Conservation (phyloP, 1,140 invertebrate genomes). For the Camponotus floridanus region DNA sequence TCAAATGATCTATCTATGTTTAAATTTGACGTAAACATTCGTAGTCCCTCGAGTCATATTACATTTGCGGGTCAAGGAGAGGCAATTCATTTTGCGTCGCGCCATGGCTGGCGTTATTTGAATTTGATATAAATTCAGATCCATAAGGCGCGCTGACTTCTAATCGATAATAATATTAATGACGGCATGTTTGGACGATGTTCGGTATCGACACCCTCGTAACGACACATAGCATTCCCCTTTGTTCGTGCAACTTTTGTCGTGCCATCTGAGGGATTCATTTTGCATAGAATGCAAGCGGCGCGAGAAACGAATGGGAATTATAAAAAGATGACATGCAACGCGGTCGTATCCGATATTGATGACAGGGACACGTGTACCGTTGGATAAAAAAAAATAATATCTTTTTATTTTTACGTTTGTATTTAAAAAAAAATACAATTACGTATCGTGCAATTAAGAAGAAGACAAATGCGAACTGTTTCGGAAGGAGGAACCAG, state of each 20-base stretch:
- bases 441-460: background rate
- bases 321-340: constrained; percentile 34
- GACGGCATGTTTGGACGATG: constrained; percentile 1
- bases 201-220: constrained; percentile 36
- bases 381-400: background rate
- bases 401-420: background rate
- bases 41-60: constrained; percentile 17
- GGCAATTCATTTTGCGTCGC: constrained; percentile 38
- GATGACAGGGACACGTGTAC: background rate
- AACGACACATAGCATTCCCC: constrained; percentile 40
- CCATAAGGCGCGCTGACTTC: background rate
- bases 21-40: constrained; percentile 44
- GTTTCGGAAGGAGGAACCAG: constrained; percentile 21
- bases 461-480: background rate
- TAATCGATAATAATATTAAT: constrained; percentile 68
- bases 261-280: constrained; percentile 52
- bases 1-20: constrained; percentile 34
- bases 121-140: constrained; percentile 40
- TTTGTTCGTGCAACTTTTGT: constrained; percentile 42
- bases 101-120: background rate
- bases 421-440: constrained; percentile 22
- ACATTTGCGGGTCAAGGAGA: constrained; percentile 24
- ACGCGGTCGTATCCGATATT: constrained; percentile 27
- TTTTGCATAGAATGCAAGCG: constrained; percentile 64
- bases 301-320: constrained; percentile 22